Percentiles rank a stretch among this genome's conserved stretches.
phyloP scores from a whole-genome alignment of 2,113 vertebrate species.

The Empidonax alnorum region DNA sequence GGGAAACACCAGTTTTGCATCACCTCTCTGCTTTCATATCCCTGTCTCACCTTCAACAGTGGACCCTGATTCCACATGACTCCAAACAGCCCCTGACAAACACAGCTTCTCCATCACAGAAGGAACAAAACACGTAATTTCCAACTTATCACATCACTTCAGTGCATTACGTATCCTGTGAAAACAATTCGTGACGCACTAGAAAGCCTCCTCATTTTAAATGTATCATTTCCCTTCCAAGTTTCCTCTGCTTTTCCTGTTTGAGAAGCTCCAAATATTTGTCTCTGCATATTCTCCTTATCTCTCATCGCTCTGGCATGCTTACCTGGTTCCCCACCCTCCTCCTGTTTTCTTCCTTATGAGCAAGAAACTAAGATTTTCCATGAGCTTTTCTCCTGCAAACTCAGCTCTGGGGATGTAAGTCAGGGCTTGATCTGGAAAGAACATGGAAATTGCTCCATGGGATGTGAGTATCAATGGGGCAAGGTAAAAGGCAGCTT shows the following conservation, averaged over 20 bases:
- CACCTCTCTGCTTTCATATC: not conserved
- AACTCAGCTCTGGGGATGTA: not conserved
- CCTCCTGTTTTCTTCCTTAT: not conserved
- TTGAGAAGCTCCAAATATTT: not conserved
- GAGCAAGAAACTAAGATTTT: not conserved
- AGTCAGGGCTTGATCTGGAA: not conserved
- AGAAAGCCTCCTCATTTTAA: not conserved
- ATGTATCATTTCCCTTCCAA: not conserved
- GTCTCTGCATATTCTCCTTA: not conserved
- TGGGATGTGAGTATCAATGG: not conserved
- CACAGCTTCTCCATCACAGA: not conserved
- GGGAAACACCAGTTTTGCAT: not conserved
- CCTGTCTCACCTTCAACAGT: not conserved
- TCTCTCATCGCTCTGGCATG: not conserved
- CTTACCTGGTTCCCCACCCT: not conserved
- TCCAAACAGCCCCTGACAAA: not conserved
- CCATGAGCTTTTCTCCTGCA: not conserved
- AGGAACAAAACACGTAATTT: not conserved
- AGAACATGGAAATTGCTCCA: not conserved
- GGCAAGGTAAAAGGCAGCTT: not conserved
- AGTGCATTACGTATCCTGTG: not conserved
- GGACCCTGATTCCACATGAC: not conserved
- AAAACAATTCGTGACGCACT: not conserved
- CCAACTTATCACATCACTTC: not conserved
- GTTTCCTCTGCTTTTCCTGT: not conserved